phyloP scores from a whole-genome alignment of 2,888 invertebrate genomes.

The Notocelia uddmanniana region DNA sequence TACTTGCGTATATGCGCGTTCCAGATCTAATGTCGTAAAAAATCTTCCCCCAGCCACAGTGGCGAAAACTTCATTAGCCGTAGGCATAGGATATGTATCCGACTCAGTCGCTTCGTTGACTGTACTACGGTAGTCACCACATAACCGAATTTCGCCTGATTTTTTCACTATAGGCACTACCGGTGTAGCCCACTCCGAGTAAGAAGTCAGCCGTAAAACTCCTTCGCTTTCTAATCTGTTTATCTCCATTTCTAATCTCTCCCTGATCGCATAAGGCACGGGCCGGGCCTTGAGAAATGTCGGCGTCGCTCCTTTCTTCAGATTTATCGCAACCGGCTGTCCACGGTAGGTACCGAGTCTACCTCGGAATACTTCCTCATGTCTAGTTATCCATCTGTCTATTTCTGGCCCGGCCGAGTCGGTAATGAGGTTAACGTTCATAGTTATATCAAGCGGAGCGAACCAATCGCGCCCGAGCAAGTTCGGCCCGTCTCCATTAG shows the following conservation, averaged over 20 bases:
- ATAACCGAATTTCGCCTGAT: slow-evolving; percentile 48
- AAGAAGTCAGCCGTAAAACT: slow-evolving; percentile 29
- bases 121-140: slow-evolving; percentile 50
- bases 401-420: too few relatives aligned
- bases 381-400: slow-evolving; percentile 47
- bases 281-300: slow-evolving; percentile 5
- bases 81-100: slow-evolving; percentile 51
- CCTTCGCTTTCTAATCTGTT: too few relatives aligned
- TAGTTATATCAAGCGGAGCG: too few relatives aligned
- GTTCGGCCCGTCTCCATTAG: slow-evolving; percentile 28
- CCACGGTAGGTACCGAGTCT: too few relatives aligned
- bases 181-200: slow-evolving; percentile 54
- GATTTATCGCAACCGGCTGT: too few relatives aligned
- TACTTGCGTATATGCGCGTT: too few relatives aligned
- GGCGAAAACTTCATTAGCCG: slow-evolving; percentile 49
- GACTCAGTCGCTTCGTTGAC: slow-evolving; percentile 50
- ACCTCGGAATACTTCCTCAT: background rate
- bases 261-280: slow-evolving; percentile 47
- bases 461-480: too few relatives aligned
- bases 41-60: too few relatives aligned
- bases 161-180: slow-evolving; percentile 53
- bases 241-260: slow-evolving; percentile 49
- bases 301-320: too few relatives aligned
- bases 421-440: too few relatives aligned
- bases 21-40: too few relatives aligned